Evolutionary conservation across 2,888 invertebrate genomes (phyloP).

Genomic region (Syrphus vitripennis): DNA sequence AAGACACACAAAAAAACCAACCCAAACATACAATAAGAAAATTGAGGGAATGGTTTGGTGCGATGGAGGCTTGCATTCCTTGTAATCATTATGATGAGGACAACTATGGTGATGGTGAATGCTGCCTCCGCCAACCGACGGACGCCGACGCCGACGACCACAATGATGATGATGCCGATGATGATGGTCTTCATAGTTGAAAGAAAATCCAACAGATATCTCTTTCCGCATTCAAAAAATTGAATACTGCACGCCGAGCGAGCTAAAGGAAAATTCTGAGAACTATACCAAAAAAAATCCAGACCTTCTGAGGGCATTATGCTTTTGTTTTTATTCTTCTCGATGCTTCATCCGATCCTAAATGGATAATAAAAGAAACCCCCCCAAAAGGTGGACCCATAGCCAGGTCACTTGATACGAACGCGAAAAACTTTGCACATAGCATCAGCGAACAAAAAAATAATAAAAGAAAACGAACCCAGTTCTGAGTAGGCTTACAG

Average conservation of each 20-base stretch:
- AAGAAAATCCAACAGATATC: slow-evolving; percentile 46
- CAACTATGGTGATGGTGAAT: slow-evolving; percentile 24
- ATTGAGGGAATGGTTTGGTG: not conserved
- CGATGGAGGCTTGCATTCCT: slow-evolving; percentile 61
- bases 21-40: slow-evolving; percentile 30
- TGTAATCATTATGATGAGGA: slow-evolving; percentile 60
- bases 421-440: slow-evolving; percentile 24
- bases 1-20: not conserved
- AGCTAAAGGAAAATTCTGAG: slow-evolving; percentile 37
- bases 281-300: slow-evolving; percentile 17
- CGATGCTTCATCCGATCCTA: slow-evolving; percentile 26
- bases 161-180: slow-evolving; percentile 14
- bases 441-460: not conserved
- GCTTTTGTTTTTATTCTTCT: slow-evolving; percentile 13
- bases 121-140: not conserved
- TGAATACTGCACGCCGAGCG: slow-evolving; percentile 43
- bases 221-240: slow-evolving; percentile 57
- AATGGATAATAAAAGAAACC: slow-evolving; percentile 35
- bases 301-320: slow-evolving; percentile 29
- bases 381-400: slow-evolving; percentile 48
- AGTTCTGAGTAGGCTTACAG: slow-evolving; percentile 57
- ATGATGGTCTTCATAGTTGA: slow-evolving; percentile 54
- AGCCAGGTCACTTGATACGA: slow-evolving; percentile 57
- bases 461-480: slow-evolving; percentile 3
- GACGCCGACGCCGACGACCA: slow-evolving; percentile 18